Evolutionary conservation across 2,797 vertebrate species (phyloP), one percentile per base, ranked within the genome.

Genomic region (Eulemur albifrons): DNA sequence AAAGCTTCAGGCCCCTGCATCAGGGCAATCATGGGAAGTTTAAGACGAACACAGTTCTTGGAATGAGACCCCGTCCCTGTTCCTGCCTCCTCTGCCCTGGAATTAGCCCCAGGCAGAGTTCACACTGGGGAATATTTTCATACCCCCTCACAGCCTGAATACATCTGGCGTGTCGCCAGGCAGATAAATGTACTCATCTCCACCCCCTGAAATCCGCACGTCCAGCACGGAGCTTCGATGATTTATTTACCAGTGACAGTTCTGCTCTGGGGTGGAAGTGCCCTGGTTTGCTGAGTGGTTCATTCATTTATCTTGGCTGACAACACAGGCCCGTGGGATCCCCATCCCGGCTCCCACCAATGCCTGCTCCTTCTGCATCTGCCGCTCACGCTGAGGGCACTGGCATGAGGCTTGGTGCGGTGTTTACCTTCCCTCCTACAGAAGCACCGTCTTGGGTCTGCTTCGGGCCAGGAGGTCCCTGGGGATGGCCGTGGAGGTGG

Each of bases 191-290:
- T 8, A 1, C 61, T 95, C 96, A 65, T 96, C 83, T 79, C 48
- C 67, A 94, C 79, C 83, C 0, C 5, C 85, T 84, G 93, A 96
- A 97, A 93, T 61, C 48, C 91, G 93, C 95, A 92, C 5, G 0
- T 79, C 88, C 43, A 0, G 35, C 0, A 0, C 27, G 76, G 77
- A 18, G 59, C 69, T 65, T 1, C 0, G 4, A 43, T 97, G 95
- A 98, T 97, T 97, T 95, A 93, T 97, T 96, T 95, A 67, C 85
- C 97, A n/a, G 73, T 30, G 94, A 93, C 96, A 57, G 93, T 21
- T 84, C 94, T 85, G 95, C 96, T 96, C 92, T 57, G 76, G 93
- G 96, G 54, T 77, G 54, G 79, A 93, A 94, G 95, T 69, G 75
- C 70, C 95, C 94, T 95, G 97, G 50, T 93, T 88, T 92, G 87